Evolutionary conservation across 1,140 invertebrate genomes (phyloP), one percentile per base, ranked within the genome.

Genomic region (Leptonema lineaticorne): DNA sequence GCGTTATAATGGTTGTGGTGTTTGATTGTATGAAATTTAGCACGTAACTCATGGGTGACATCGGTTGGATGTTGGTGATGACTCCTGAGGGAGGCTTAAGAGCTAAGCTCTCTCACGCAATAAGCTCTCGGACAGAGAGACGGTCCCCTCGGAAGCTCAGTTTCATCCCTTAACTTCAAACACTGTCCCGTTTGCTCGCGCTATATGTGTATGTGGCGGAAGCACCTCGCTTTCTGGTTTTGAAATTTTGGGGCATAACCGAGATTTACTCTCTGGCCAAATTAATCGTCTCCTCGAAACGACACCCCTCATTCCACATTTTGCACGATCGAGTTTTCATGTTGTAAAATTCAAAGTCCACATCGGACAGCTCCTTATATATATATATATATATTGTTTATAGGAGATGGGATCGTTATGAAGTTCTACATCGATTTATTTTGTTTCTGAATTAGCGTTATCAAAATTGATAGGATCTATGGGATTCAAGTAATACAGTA

Each of bases 21-120:
- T 33, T 22, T 22, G 50, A 7, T 53, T 26, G 50, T 53, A 53
- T 53, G 50, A 53, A 53, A 53, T 53, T 53, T 53, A 24, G 50
- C 50, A 53, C 50, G 50, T 53, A 53, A 53, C 50, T 53, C 50
- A 53, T 53, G 50, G n/a, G 50, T 24, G 50, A 53, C 50, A 53
- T 53, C 27, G 27, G 50, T 53, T 53, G 27, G 50, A 53, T 20
- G 50, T 24, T 53, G 50, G 50, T 53, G 50, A 53, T 53, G 50
- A 53, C 50, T 53, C 50, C 50, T 53, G 50, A 26, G 50, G 50
- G 50, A 53, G 50, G 50, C 50, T 53, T 53, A 53, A 26, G 22
- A 24, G 50, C 50, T 53, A 53, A 53, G 22, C 50, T 14, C 50
- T n/a, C n/a, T 53, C 50, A 53, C 50, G 50, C 50, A 53, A 53